These are phyloP conservation scores for Netelia virgata DNA, from an alignment of 2,888 invertebrate genomes.

Conservation along the genomic window DNA sequence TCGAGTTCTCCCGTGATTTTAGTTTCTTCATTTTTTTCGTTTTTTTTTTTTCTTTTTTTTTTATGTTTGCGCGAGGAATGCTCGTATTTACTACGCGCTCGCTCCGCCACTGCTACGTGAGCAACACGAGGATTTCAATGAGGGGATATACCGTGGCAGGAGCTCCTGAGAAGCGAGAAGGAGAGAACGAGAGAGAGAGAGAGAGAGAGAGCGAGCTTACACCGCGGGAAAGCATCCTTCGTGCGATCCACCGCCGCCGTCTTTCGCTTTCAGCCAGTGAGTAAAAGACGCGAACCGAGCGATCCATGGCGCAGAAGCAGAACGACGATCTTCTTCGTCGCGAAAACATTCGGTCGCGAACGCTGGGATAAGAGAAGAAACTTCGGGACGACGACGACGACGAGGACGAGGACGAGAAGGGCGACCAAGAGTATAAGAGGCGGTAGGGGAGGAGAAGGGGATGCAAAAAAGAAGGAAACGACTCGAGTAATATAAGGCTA, in stretches of 20 bases:
- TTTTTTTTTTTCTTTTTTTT: slow-evolving; percentile 14
- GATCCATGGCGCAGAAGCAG: slow-evolving; percentile 1
- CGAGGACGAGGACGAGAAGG: slow-evolving; percentile 32
- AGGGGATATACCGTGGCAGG: slow-evolving; percentile 41
- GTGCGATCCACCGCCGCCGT: too few relatives aligned
- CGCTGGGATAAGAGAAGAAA: background rate
- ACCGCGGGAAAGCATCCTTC: too few relatives aligned
- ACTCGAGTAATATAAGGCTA: slow-evolving; percentile 66
- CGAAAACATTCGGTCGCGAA: slow-evolving; percentile 63
- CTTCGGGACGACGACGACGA: slow-evolving; percentile 14
- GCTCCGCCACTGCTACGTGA: slow-evolving; percentile 38
- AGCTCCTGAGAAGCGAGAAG: slow-evolving; percentile 43
- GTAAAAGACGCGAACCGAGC: background rate
- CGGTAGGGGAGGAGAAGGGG: background rate
- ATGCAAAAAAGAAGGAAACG: slow-evolving; percentile 45
- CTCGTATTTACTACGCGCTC: slow-evolving; percentile 67
- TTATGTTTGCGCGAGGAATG: slow-evolving; percentile 69
- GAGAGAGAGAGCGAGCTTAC: too few relatives aligned
- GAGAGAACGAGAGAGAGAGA: too few relatives aligned
- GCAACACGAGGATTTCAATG: slow-evolving; percentile 59
- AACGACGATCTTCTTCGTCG: slow-evolving; percentile 55
- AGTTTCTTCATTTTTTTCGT: slow-evolving; percentile 40
- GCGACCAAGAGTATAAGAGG: slow-evolving; percentile 7
- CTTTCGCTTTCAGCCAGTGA: too few relatives aligned
- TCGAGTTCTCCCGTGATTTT: slow-evolving; percentile 68